Base-by-base conservation (phyloP, 2,888 invertebrate genomes). In the Agriotes lineatus region DNA sequence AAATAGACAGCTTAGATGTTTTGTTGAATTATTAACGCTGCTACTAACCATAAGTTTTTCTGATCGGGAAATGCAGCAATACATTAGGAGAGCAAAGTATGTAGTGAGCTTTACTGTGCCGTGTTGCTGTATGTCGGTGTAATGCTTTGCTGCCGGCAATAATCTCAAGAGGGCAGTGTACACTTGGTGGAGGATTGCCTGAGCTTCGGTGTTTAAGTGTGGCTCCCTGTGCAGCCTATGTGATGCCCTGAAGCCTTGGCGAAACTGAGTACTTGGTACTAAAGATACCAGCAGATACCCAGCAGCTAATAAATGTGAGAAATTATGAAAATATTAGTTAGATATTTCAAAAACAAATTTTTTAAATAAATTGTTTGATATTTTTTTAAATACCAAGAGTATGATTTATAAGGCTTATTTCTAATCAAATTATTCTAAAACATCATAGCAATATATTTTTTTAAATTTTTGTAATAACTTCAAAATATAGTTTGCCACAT, bases 61-160 rank as follows among this genome's bases (percentile, higher is more conserved):
- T 67, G 93, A 92, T 80, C 93, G 91, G 58, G 95, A 93, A 77
- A 96, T 90, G 78, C 96, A 92, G 84, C 96, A 97, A 82, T 96
- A 96, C 59, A 95, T 93, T 86, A 97, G 89, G 65, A 97, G 89
- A 57, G 95, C 94, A 85, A 97, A 97, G 85, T 96, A 97, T 6
- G 96, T 94, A 30, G 96, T 96, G 68, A 97, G 87, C 84, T 96
- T 96, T 85, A 93, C 93, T 1, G 96, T 94, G 63, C 96, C 96
- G 82, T 97, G 96, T 6, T 91, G 90, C 56, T 91, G 91, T 77
- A 93, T 91, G 79, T 96, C 95, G 0, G 93, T 93, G 82, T 96
- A 96, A 76, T 94, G 93, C 76, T 93, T 90, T 0, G 96, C 96
- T 9, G 93, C 89, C 72, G 94, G 91, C 65, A 97, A 82, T 74